Percentiles rank a stretch among this genome's conserved stretches.
phyloP scores from a whole-genome alignment of 2,797 vertebrate genomes.

The Okamejei kenojei region DNA sequence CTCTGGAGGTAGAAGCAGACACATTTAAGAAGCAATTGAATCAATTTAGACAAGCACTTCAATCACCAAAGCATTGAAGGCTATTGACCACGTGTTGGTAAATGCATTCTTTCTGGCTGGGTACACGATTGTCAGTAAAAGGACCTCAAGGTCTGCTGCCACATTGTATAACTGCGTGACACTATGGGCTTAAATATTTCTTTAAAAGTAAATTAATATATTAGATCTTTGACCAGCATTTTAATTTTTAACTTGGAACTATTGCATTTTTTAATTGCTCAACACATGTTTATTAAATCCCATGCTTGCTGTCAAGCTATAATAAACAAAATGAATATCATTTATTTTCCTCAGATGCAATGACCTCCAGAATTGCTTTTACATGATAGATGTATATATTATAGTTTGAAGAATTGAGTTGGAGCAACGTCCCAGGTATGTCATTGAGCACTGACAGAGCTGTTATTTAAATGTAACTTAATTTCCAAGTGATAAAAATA shows the following conservation, averaged over 20 bases:
- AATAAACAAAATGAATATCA: background rate
- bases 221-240: background rate
- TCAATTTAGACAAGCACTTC: no score
- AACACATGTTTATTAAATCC: background rate
- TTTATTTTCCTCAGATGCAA: background rate
- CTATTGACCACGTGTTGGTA: no score
- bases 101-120: no score
- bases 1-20: no score
- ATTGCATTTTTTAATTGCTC: background rate
- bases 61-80: no score
- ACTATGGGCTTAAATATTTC: background rate
- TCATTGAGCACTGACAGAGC: background rate
- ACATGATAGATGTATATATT: background rate
- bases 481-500: background rate
- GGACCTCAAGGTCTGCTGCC: no score
- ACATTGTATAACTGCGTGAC: no score
- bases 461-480: background rate
- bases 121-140: no score
- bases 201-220: background rate
- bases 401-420: background rate
- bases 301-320: background rate
- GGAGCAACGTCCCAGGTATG: background rate
- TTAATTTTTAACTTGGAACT: background rate
- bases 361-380: slow-evolving; percentile 11
- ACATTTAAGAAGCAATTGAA: no score